Percentiles rank a stretch among this genome's conserved stretches.
These are phyloP conservation scores for Salticus scenicus DNA, from an alignment of 2,888 invertebrate genomes.

Conservation along the genomic window DNA sequence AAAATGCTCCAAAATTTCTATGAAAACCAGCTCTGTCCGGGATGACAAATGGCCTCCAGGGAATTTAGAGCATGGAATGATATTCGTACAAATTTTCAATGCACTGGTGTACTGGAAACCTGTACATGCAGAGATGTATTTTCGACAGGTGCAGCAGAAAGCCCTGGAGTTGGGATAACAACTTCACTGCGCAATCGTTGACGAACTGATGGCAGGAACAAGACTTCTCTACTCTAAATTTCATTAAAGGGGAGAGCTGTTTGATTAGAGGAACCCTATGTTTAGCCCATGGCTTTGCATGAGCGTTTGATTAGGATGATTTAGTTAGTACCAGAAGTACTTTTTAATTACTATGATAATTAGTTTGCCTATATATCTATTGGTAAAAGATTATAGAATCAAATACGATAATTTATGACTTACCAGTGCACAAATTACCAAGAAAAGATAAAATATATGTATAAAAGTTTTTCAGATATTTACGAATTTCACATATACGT, in stretches of 20 bases:
- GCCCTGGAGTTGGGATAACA: constrained; percentile 2
- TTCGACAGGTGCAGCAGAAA: constrained; percentile 13
- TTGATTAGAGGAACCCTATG: neutral
- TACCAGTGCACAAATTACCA: too few relatives aligned
- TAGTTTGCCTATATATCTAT: too few relatives aligned
- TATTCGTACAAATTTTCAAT: constrained; percentile 2
- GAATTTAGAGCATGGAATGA: neutral
- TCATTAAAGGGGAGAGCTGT: constrained; percentile 1
- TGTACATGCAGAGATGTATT: neutral
- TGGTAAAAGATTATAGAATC: too few relatives aligned
- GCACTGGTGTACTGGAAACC: neutral
- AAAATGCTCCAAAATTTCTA: neutral
- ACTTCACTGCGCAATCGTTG: neutral
- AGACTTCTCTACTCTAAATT: neutral
- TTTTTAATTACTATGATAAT: neutral
- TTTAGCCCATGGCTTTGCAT: neutral
- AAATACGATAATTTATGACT: too few relatives aligned
- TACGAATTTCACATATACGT: too few relatives aligned
- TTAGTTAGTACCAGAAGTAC: neutral
- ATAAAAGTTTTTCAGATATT: too few relatives aligned
- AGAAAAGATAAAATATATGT: too few relatives aligned
- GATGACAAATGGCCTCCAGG: neutral
- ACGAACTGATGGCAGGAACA: neutral
- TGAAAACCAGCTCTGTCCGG: neutral
- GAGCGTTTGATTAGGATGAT: neutral